Conservation (phyloP, 2,888 invertebrate genomes). For the Melanargia galathea region DNA sequence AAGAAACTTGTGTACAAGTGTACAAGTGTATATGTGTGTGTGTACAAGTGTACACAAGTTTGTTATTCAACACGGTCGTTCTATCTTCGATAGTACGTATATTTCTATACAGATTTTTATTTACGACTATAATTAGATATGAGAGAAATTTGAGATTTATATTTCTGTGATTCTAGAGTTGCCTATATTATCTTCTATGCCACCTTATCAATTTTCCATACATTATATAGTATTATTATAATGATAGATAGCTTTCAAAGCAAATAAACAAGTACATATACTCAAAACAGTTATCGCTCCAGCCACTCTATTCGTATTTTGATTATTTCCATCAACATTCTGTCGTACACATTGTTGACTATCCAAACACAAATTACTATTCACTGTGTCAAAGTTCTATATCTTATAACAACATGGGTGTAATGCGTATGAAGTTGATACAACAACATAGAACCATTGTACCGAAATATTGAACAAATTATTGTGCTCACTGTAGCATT, state of each 20-base stretch:
- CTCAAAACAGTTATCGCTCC: neutral
- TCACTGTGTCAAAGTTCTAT: neutral
- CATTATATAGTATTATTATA: too few relatives aligned
- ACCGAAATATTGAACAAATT: neutral
- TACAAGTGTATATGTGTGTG: too few relatives aligned
- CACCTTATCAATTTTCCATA: too few relatives aligned
- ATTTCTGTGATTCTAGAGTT: too few relatives aligned
- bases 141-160: too few relatives aligned
- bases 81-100: too few relatives aligned
- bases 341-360: neutral
- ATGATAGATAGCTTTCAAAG: neutral
- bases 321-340: neutral
- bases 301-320: neutral
- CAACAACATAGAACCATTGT: neutral
- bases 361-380: slow-evolving; percentile 1
- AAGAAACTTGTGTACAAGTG: too few relatives aligned
- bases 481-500: neutral
- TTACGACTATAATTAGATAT: too few relatives aligned
- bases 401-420: neutral
- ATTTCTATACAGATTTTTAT: too few relatives aligned
- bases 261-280: neutral
- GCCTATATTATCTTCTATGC: too few relatives aligned
- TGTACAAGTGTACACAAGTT: too few relatives aligned
- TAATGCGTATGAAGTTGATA: neutral
- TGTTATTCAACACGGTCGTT: too few relatives aligned